Evolutionary conservation across 2,113 vertebrate species (phyloP).

Genomic region (Cariama cristata): DNA sequence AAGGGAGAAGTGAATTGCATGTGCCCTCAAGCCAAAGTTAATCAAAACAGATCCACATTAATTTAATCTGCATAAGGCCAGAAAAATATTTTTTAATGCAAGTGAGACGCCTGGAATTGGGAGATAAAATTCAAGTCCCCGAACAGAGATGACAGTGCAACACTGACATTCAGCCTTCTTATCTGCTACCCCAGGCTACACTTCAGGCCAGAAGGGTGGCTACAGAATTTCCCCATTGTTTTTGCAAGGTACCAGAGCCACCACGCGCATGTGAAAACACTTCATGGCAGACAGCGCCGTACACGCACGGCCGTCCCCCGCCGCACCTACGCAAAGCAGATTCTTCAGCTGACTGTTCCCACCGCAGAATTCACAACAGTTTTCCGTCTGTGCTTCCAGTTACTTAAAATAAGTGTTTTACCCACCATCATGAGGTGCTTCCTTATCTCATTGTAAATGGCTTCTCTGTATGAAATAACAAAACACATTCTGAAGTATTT

Average conservation of each 20-base stretch:
- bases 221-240: background rate
- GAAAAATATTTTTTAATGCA: background rate
- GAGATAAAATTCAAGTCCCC: background rate
- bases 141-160: background rate
- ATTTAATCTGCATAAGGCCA: background rate
- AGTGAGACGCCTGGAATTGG: background rate
- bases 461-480: background rate
- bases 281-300: accelerated
- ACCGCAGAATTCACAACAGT: accelerated
- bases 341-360: background rate
- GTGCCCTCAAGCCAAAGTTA: background rate
- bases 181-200: background rate
- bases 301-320: accelerated
- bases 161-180: background rate
- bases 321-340: accelerated
- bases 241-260: background rate
- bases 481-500: background rate
- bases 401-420: background rate
- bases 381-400: background rate
- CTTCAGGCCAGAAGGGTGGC: background rate
- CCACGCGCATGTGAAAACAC: accelerated
- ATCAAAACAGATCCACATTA: background rate
- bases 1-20: background rate
- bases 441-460: background rate
- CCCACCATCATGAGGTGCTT: background rate